These are phyloP conservation scores for Melanchra persicariae DNA, from an alignment of 2,888 invertebrate genomes.

Conservation along the genomic window DNA sequence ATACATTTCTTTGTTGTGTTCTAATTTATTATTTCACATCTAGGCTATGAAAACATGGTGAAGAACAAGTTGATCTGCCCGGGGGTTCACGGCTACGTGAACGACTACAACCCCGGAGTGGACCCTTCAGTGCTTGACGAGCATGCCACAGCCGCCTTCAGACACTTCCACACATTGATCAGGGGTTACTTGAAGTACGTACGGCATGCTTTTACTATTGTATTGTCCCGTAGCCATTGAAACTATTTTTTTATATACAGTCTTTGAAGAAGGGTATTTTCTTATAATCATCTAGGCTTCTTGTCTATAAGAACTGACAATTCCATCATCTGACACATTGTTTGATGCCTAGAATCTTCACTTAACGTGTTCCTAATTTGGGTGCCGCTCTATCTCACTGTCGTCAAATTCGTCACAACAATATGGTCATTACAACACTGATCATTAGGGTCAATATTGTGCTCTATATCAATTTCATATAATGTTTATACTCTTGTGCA, in stretches of 20 bases:
- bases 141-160: conserved; percentile 93
- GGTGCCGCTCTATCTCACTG: background rate
- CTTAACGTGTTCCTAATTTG: background rate
- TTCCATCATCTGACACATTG: background rate
- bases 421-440: background rate
- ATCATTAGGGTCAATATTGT: background rate
- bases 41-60: conserved; percentile 91
- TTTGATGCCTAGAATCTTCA: background rate
- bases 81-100: conserved; percentile 90
- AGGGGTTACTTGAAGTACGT: conserved; percentile 93
- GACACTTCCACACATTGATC: conserved; percentile 94
- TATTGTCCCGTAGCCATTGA: too few species aligned
- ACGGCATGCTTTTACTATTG: background rate
- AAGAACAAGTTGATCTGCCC: conserved; percentile 92
- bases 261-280: too few species aligned
- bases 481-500: conserved; percentile 5
- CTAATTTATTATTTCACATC: conserved; percentile 14
- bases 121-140: conserved; percentile 93
- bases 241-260: too few species aligned
- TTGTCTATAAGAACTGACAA: too few species aligned
- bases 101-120: conserved; percentile 92
- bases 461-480: background rate
- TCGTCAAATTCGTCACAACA: background rate
- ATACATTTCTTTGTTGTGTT: background rate
- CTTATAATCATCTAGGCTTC: too few species aligned